Evolutionary conservation across 2,797 vertebrate species (phyloP), one percentile per base, ranked within the genome.

Genomic region (Cynopterus sphinx): DNA sequence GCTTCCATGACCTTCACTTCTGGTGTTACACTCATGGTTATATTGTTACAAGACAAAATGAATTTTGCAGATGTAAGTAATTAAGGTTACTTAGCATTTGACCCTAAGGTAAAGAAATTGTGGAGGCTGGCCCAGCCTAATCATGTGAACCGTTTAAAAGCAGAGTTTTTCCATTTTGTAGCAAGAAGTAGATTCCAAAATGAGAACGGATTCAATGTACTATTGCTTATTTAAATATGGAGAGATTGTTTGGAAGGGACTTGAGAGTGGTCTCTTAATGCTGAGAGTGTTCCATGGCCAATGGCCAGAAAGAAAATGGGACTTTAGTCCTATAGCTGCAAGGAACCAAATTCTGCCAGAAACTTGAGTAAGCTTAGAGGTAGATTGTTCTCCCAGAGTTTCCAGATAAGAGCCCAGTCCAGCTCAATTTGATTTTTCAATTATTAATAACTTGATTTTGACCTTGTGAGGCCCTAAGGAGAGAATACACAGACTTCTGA

Each of bases 401-500:
- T 94, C 24, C 41, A 36, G 9, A 63, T 77, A 96, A 74, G 33
- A 43, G 12, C 15, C 59, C 36, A 94, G 36, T 15, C 49, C 7
- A 65, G 39, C 31, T 78, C 21, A 75, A 10, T 21, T 90, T 83
- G n/a, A 68, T 39, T 83, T 92, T 73, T 55, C 21, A 22, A 9
- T 49, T 49, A n/a, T 68, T 36, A 13, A 90, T 63, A 57, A 24
- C 33, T 90, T 87, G 22, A 84, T 46, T 95, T 95, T 94, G 83
- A 26, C 1, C 43, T 51, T 55, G 6, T 61, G 31, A 77, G 57
- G 36, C 24, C 19, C 15, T 89, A 55, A 73, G n/a, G 33, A 75
- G 57, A 77, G 16, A 41, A 39, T 88, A 24, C 28, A 22, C 49
- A 22, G 28, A 89, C 12, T 68, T 84, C 88, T 78, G 21, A n/a